Percentiles rank a stretch among this genome's conserved stretches.
phyloP scores from a whole-genome alignment of 1,140 invertebrate species.

The Drosophila punjabiensis region DNA sequence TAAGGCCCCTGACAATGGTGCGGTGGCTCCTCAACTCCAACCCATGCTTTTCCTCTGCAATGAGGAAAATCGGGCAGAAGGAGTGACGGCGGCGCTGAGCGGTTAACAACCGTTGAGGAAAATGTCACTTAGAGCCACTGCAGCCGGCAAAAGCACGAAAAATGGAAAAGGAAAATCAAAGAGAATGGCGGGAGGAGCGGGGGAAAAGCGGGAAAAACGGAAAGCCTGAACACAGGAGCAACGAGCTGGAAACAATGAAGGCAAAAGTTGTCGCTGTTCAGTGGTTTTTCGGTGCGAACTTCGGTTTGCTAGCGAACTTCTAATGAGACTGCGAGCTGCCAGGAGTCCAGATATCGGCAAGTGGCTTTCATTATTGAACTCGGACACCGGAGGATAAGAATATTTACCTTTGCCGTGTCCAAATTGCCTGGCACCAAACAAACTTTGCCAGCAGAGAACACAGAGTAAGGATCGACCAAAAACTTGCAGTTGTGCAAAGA shows the following conservation, averaged over 20 bases:
- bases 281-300: conserved; percentile 59
- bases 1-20: conserved; percentile 64
- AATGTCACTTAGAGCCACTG: conserved; percentile 61
- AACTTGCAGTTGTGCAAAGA: conserved; percentile 47
- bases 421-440: conserved; percentile 51
- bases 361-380: conserved; percentile 51
- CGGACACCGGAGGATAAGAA: conserved; percentile 47
- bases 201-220: conserved; percentile 19
- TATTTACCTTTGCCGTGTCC: conserved; percentile 55
- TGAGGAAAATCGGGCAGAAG: conserved; percentile 32
- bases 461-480: conserved; percentile 2
- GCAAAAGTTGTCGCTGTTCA: conserved; percentile 73
- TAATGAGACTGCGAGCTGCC: conserved; percentile 50
- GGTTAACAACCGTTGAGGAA: conserved; percentile 57
- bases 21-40: conserved; percentile 15
- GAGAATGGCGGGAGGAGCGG: conserved; percentile 17
- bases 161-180: conserved; percentile 38
- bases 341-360: conserved; percentile 42
- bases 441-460: conserved; percentile 17
- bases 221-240: conserved; percentile 46
- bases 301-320: conserved; percentile 50
- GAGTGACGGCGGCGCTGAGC: conserved; percentile 23
- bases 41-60: background rate
- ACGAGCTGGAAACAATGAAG: conserved; percentile 82
- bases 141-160: conserved; percentile 41